phyloP scores from a whole-genome alignment of 1,140 invertebrate genomes.

The Antheraea mylitta region DNA sequence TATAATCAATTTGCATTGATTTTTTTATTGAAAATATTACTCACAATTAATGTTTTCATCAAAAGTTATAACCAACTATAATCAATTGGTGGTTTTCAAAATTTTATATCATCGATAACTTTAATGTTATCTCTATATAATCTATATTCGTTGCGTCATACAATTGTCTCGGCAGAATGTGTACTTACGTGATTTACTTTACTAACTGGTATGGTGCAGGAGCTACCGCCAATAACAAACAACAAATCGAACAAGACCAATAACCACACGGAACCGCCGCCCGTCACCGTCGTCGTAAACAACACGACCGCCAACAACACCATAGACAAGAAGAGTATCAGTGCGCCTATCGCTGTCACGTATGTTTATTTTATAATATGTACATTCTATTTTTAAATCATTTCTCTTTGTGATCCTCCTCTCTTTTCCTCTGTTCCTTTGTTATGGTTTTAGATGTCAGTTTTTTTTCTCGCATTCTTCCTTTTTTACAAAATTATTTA shows the following conservation, averaged over 20 bases:
- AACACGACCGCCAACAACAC: constrained; percentile 63
- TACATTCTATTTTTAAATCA: neutral
- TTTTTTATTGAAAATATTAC: too few relatives aligned
- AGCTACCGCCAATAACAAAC: constrained; percentile 77
- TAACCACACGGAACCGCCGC: constrained; percentile 44
- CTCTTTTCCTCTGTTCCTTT: neutral
- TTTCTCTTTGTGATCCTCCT: neutral
- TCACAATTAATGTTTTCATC: too few relatives aligned
- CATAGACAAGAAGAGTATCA: constrained; percentile 70
- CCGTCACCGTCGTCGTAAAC: constrained; percentile 23
- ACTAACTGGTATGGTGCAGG: constrained; percentile 33
- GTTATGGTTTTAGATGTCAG: neutral
- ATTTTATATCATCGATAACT: too few relatives aligned
- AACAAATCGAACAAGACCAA: constrained; percentile 47
- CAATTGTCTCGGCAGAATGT: neutral
- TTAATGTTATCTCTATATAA: too few relatives aligned
- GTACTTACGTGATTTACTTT: neutral
- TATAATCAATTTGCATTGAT: too few relatives aligned
- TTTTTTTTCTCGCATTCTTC: too few relatives aligned
- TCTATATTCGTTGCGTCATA: too few relatives aligned
- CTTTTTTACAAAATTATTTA: too few relatives aligned
- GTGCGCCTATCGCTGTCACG: constrained; percentile 70
- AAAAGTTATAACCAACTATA: too few relatives aligned
- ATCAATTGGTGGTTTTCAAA: too few relatives aligned
- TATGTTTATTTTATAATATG: constrained; percentile 34